Evolutionary conservation across 2,888 invertebrate genomes (phyloP).

Genomic region (Xylophagus ater): DNA sequence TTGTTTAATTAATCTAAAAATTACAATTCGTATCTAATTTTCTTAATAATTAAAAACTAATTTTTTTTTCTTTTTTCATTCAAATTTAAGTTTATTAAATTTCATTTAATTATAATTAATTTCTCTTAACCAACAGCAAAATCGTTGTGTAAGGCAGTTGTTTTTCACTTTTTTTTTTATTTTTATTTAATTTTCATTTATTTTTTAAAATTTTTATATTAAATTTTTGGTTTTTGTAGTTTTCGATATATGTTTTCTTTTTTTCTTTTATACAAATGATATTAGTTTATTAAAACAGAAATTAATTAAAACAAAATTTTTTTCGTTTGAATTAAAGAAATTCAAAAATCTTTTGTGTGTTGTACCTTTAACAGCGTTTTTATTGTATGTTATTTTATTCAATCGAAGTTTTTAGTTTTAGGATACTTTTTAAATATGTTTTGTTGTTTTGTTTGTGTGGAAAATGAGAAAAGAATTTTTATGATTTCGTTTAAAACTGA

Average conservation of each 20-base stretch:
- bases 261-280: neutral
- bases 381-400: too few species aligned
- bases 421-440: too few species aligned
- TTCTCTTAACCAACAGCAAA: conserved; percentile 2
- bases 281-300: neutral
- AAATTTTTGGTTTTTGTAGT: neutral
- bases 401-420: too few species aligned
- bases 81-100: conserved; percentile 1
- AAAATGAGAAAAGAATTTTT: too few species aligned
- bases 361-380: too few species aligned
- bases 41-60: neutral
- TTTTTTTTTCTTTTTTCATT: neutral
- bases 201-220: neutral
- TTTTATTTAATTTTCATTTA: neutral
- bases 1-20: too few species aligned
- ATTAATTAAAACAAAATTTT: too few species aligned
- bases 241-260: conserved; percentile 1
- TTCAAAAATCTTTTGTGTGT: too few species aligned
- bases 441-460: too few species aligned
- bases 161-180: neutral
- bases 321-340: too few species aligned
- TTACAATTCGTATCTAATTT: too few species aligned
- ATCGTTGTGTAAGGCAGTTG: conserved; percentile 10
- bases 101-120: neutral
- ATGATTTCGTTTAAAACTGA: too few species aligned